Evolutionary conservation across 2,888 invertebrate species (phyloP).

Genomic region (Sturmia bella): DNA sequence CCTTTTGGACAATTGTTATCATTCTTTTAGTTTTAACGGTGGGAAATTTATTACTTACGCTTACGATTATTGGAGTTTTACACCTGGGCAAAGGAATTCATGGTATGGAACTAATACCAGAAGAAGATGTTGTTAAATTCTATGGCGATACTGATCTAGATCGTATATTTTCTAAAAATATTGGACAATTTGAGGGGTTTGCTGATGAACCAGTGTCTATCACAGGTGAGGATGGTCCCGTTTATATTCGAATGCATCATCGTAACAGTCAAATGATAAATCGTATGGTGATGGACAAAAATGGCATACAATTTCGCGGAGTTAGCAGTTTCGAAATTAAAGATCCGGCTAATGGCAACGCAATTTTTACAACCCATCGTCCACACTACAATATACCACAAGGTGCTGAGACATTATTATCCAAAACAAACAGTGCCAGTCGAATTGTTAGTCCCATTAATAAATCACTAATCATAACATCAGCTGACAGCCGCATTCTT

Average conservation of each 20-base stretch:
- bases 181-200: constrained; percentile 86
- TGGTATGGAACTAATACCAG: constrained; percentile 90
- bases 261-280: constrained; percentile 81
- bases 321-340: constrained; percentile 87
- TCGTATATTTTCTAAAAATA: constrained; percentile 86
- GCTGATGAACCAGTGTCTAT: constrained; percentile 83
- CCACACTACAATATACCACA: constrained; percentile 88
- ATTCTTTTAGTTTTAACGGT: constrained; percentile 88
- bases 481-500: constrained; percentile 85
- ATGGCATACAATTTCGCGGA: constrained; percentile 87
- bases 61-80: constrained; percentile 90
- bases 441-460: constrained; percentile 89
- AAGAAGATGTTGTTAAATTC: constrained; percentile 89
- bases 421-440: constrained; percentile 87
- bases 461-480: constrained; percentile 86
- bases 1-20: constrained; percentile 90
- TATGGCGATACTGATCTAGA: constrained; percentile 90
- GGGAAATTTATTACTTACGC: constrained; percentile 90
- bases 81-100: constrained; percentile 92
- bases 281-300: constrained; percentile 84
- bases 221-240: constrained; percentile 76
- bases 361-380: constrained; percentile 89
- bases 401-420: constrained; percentile 85
- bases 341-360: constrained; percentile 85
- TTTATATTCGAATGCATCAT: constrained; percentile 80